Conservation (phyloP, 1,140 invertebrate species). For the Ridgeia piscesae region DNA sequence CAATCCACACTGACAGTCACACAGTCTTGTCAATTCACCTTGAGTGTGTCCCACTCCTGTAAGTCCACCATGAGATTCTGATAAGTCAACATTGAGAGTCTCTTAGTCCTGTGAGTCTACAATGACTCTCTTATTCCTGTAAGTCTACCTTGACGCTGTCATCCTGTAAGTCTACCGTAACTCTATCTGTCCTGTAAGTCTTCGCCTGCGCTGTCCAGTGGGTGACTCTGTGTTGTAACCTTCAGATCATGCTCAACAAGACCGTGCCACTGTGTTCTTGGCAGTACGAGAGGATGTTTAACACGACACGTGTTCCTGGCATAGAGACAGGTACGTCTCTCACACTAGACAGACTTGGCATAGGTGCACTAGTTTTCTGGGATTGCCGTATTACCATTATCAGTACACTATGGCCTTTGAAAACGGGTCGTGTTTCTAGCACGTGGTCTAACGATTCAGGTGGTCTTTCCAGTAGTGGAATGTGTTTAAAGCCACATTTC, state of each 20-base stretch:
- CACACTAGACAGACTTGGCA: neutral
- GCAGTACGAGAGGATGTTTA: constrained; percentile 97
- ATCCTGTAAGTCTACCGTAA: neutral
- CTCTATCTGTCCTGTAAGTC: neutral
- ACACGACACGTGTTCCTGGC: constrained; percentile 92
- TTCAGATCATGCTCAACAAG: constrained; percentile 79
- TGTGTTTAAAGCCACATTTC: neutral
- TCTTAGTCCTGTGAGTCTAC: neutral
- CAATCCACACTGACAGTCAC: neutral
- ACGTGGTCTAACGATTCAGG: neutral
- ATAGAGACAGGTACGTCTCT: constrained; percentile 78
- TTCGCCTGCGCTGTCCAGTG: neutral
- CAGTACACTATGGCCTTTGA: neutral
- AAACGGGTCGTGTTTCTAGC: neutral
- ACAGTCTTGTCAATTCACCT: neutral
- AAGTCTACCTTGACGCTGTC: neutral
- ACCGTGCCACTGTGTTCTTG: constrained; percentile 94
- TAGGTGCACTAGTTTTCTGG: neutral
- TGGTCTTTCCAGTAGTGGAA: neutral
- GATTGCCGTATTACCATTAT: neutral
- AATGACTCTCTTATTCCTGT: neutral
- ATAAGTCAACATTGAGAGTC: neutral
- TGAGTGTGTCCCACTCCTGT: neutral
- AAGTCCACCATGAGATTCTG: too few species aligned
- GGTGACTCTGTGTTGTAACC: neutral